phyloP scores from a whole-genome alignment of 2,888 invertebrate genomes.

The Polylopha cassiicola region DNA sequence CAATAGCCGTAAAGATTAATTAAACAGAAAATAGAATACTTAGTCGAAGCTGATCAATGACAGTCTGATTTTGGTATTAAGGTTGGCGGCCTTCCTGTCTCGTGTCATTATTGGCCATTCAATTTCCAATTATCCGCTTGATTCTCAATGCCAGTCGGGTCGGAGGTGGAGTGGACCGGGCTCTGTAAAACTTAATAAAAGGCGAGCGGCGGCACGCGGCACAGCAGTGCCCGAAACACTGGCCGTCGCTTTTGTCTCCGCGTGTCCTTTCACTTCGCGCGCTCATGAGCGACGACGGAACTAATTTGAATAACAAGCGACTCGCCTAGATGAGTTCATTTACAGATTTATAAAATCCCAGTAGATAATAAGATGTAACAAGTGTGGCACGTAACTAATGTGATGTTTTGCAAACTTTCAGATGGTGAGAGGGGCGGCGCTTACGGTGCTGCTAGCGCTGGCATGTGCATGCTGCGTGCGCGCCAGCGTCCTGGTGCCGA shows the following conservation, averaged over 20 bases:
- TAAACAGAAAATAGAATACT: conserved; percentile 34
- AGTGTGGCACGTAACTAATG: conserved; percentile 45
- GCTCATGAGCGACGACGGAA: conserved; percentile 57
- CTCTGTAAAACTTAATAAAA: conserved; percentile 67
- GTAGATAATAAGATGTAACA: conserved; percentile 29
- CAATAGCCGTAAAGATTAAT: conserved; percentile 29
- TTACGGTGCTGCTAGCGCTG: conserved; percentile 68
- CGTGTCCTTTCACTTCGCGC: conserved; percentile 69
- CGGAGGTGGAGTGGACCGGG: conserved; percentile 68
- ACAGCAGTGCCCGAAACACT: conserved; percentile 62
- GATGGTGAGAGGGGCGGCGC: conserved; percentile 77
- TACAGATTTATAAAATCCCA: conserved; percentile 25
- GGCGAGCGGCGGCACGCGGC: conserved; percentile 65
- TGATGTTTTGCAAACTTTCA: conserved; percentile 67
- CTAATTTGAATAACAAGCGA: conserved; percentile 53
- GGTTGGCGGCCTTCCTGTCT: conserved; percentile 68
- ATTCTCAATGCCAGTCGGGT: conserved; percentile 72
- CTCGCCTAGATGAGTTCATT: conserved; percentile 68
- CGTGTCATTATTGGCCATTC: conserved; percentile 65
- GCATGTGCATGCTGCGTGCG: conserved; percentile 58
- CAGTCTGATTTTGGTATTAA: conserved; percentile 54
- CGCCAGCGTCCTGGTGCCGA: conserved; percentile 72
- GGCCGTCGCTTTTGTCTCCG: conserved; percentile 64
- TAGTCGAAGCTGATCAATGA: conserved; percentile 38
- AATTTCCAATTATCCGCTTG: conserved; percentile 75